Percentiles rank a stretch among this genome's conserved stretches.
Evolutionary conservation across 2,888 invertebrate species (phyloP).

Genomic region (Tipula confusa): DNA sequence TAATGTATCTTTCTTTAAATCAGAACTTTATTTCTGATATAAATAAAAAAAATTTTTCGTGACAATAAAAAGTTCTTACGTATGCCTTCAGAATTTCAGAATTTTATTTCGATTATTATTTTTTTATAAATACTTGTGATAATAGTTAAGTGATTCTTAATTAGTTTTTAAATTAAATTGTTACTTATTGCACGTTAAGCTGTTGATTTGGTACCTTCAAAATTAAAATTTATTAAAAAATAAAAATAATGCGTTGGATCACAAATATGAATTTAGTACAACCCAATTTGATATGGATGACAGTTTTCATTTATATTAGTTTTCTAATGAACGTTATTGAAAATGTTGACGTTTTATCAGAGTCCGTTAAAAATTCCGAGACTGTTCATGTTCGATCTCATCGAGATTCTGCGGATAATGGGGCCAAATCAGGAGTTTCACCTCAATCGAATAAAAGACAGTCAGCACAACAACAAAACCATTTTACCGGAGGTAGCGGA

Average conservation of each 20-base stretch:
- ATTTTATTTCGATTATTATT: not conserved
- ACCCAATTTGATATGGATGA: not conserved
- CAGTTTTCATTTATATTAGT: not conserved
- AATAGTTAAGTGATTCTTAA: not conserved
- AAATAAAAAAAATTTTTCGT: not conserved
- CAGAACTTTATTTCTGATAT: not conserved
- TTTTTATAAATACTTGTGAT: not conserved
- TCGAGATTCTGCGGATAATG: not conserved
- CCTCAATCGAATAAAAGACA: not conserved
- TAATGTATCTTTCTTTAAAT: not conserved
- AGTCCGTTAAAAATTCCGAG: not conserved
- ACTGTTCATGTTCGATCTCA: not conserved
- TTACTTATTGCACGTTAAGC: not conserved
- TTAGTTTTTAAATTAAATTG: not conserved
- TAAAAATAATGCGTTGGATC: not conserved
- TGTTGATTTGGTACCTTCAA: not conserved
- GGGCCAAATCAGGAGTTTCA: not conserved
- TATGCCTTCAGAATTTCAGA: constrained; percentile 7
- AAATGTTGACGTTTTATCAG: not conserved
- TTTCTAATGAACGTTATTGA: not conserved
- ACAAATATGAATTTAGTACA: not conserved
- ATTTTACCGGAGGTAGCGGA: not conserved
- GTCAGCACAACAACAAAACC: not conserved
- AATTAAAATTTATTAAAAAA: not conserved
- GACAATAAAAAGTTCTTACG: constrained; percentile 3